Evolutionary conservation across 2,113 vertebrate species (phyloP), one percentile per base, ranked within the genome.

Genomic region (Epinephelus cyanopodus): DNA sequence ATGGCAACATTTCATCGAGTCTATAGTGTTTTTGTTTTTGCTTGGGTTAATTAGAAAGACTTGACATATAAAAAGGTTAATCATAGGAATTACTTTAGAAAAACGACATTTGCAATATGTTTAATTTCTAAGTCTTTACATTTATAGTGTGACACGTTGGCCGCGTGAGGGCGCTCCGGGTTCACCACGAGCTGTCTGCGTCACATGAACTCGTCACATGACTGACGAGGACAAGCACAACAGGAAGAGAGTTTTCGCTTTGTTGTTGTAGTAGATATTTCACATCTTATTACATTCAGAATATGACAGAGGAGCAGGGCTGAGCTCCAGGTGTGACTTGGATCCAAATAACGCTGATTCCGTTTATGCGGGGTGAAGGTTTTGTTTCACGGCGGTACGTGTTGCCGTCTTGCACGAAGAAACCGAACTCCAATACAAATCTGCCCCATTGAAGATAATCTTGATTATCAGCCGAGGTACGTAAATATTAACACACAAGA

Each of bases 221-320:
- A 92, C 77, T 29, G 45, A 71, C 39, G 57, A 33, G 61, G 71
- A 23, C 1, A n/a, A 74, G 57, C 7, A 77, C 45, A 86, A 78
- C 90, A 86, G 89, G 91, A 90, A 90, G 83, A 18, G 60, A 52
- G 3, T 78, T 66, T 60, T 39, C 2, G 63, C 65, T 50, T 53
- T 17, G 33, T 66, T 65, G 42, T 19, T 23, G 8, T 48, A 57
- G 8, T 48, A 62, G 48, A n/a, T 23, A 39, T 54, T 63, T 39
- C 4, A 3, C 25, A 6, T 67, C 42, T 25, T 37, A 39, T 23
- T 1, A 1, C 13, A 2, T 2, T 18, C 17, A 33, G 33, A 50
- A 39, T n/a, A 52, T 54, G 45, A 9, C n/a, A 2, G 50, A n/a
- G 53, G 11, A 47, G n/a, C 25, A 65, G 18, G 3, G 17, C 1